phyloP scores from a whole-genome alignment of 1,140 invertebrate species.

The Apolygus lucorum region DNA sequence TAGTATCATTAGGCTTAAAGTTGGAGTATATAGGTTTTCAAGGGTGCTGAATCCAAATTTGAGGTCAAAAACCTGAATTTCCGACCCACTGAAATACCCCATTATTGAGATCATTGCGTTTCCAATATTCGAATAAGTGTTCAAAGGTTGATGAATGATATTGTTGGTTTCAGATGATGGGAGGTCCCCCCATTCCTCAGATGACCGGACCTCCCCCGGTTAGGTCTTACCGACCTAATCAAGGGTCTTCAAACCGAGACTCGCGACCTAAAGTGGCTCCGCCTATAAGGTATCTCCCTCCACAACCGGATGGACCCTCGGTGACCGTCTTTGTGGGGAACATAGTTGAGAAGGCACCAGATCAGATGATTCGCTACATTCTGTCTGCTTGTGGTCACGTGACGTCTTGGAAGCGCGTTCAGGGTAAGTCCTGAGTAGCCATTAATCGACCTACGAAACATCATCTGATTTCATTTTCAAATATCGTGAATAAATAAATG shows the following conservation, averaged over 20 bases:
- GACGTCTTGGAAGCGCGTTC: slow-evolving; percentile 93
- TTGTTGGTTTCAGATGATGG: slow-evolving; percentile 34
- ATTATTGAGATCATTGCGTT: no score
- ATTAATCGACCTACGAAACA: no score
- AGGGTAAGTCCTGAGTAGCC: slow-evolving; percentile 55
- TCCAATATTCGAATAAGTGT: no score
- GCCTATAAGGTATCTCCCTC: slow-evolving; percentile 23
- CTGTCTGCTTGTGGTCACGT: slow-evolving; percentile 85
- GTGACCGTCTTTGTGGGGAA: slow-evolving; percentile 98
- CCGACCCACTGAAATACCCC: no score
- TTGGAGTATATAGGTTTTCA: no score
- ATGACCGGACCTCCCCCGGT: slow-evolving; percentile 30
- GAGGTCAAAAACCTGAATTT: no score
- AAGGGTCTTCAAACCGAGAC: background rate
- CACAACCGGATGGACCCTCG: slow-evolving; percentile 58
- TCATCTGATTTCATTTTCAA: no score
- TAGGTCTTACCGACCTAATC: slow-evolving; percentile 30
- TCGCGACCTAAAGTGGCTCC: slow-evolving; percentile 14
- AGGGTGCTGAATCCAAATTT: no score
- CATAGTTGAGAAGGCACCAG: slow-evolving; percentile 90
- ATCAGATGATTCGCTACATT: slow-evolving; percentile 89
- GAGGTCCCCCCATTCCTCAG: slow-evolving; percentile 34
- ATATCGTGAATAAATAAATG: no score
- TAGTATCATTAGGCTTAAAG: no score
- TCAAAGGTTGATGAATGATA: no score